These are phyloP conservation scores for Pipistrellus nathusii DNA, from an alignment of 2,797 vertebrate species.

Conservation along the genomic window DNA sequence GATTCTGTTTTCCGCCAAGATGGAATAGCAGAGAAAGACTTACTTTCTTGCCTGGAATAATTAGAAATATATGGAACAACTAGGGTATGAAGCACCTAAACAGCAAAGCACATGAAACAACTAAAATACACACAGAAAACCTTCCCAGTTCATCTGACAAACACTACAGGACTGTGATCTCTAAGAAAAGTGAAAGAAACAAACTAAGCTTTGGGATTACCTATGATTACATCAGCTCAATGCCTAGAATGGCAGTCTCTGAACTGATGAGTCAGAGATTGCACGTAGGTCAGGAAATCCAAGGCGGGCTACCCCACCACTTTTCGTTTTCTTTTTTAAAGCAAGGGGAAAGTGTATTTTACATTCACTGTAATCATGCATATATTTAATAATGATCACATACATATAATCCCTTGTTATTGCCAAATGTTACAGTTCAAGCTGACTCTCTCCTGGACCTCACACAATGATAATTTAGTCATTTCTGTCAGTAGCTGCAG, in stretches of 20 bases:
- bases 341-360: slow-evolving; percentile 81
- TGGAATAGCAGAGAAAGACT: not conserved
- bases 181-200: not conserved
- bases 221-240: not conserved
- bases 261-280: not conserved
- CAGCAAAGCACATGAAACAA: not conserved
- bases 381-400: slow-evolving; percentile 81
- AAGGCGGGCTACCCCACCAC: not conserved
- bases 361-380: slow-evolving; percentile 82
- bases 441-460: slow-evolving; percentile 51
- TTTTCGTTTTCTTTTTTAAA: not conserved
- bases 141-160: not conserved
- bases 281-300: not conserved
- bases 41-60: slow-evolving; percentile 9
- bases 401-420: slow-evolving; percentile 71
- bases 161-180: not conserved
- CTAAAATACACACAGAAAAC: not conserved
- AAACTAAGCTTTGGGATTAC: not conserved
- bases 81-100: not conserved
- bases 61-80: slow-evolving; percentile 12
- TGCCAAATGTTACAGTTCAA: slow-evolving; percentile 55
- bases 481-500: slow-evolving; percentile 67
- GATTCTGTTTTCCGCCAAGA: not conserved
- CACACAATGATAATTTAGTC: slow-evolving; percentile 20
- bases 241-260: not conserved